Base-by-base conservation (phyloP, 2,888 invertebrate genomes). In the Drosophila eohydei region DNA sequence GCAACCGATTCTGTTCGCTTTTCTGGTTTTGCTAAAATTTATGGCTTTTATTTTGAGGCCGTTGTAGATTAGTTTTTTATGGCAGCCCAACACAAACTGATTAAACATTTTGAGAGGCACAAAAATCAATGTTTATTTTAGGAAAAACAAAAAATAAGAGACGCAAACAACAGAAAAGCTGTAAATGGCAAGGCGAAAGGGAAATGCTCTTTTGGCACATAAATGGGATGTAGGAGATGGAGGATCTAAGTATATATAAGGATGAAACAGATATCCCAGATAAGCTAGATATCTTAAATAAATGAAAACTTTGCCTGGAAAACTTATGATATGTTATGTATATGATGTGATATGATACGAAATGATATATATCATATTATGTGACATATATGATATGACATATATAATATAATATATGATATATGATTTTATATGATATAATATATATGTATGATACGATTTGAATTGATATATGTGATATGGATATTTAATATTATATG, bases 1-100 rank as follows among this genome's bases (percentile, higher is more conserved):
- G 32, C 60, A 11, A 34, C 41, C 54, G 40, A 43, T 21, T 16
- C 51, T 9, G 50, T n/a, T 21, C 40, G 41, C 30, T 40, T 26
- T 67, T 54, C 26, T 32, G 51, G 2, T 21, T 6, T 16, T 48
- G 21, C 28, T 38, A 14, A 46, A 80, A 88, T 88, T 89, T 85
- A 90, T 85, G 60, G 83, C 71, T 76, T 79, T 76, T 85, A 76
- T 81, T 73, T 83, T 81, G 58, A 38, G 71, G 55, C 76, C 58
- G 74, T 69, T 65, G 66, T 65, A 71, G 86, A 85, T 88, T 82
- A 88, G 86, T 89, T 89, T 88, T 75, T 77, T 77, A 80, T 71
- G 36, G 66, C 58, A 36, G 64, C 74, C 71, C 71, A 81, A 81
- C 73, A 66, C 57, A 88, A 50, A 88, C 88, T 82, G 85, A 89